Conservation (phyloP, 2,113 vertebrate genomes). For the Glareola pratincola region DNA sequence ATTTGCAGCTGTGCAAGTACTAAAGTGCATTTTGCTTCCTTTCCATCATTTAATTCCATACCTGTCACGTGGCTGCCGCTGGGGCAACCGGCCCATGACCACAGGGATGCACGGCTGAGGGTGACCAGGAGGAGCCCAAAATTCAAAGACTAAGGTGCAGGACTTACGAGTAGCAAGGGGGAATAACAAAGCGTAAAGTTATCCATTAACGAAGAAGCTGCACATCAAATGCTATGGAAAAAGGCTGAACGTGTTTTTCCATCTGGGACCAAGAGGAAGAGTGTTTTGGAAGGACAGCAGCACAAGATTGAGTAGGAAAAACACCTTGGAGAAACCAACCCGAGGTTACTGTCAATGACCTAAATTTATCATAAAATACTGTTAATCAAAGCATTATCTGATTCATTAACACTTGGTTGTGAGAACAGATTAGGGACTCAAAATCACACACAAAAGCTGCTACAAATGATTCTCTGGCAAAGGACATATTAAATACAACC, state of each 20-base stretch:
- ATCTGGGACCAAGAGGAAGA: background rate
- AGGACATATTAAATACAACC: rapidly evolving
- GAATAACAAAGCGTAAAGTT: background rate
- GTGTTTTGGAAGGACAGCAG: background rate
- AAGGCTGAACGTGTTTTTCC: background rate
- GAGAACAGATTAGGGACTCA: background rate
- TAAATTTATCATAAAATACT: background rate
- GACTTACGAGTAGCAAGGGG: background rate
- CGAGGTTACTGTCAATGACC: background rate
- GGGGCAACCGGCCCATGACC: rapidly evolving
- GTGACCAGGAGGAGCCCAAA: background rate
- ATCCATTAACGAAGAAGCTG: background rate
- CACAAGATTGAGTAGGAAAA: background rate
- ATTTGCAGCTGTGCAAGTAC: rapidly evolving
- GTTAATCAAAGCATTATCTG: background rate
- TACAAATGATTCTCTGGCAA: background rate
- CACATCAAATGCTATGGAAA: background rate
- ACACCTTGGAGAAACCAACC: background rate
- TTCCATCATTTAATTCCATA: rapidly evolving
- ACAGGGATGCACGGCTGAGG: background rate
- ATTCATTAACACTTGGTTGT: background rate
- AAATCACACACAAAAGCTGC: background rate
- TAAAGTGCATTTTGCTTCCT: background rate
- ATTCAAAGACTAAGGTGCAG: background rate
- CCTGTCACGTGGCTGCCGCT: rapidly evolving